A percentile compares a stretch with the other conserved stretches of the same genome.
These are phyloP conservation scores for Atta texana DNA, from an alignment of 1,140 invertebrate species.

Conservation along the genomic window DNA sequence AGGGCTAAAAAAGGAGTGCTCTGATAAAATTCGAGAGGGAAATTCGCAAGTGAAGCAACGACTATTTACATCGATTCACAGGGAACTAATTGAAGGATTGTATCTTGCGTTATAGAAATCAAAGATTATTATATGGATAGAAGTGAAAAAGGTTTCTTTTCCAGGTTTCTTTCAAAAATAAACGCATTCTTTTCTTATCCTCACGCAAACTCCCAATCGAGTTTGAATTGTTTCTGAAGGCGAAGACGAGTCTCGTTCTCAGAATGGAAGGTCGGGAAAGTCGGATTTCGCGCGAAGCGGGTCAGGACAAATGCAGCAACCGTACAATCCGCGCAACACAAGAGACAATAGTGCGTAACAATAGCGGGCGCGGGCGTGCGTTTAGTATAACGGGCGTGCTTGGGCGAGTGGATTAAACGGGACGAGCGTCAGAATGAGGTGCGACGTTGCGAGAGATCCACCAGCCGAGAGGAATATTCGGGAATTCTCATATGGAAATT, in stretches of 20 bases:
- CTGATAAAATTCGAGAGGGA: constrained; percentile 1
- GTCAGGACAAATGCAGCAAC: constrained; percentile 8
- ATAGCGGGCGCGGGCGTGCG: constrained; percentile 28
- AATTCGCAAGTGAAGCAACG: background rate
- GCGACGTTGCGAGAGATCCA: background rate
- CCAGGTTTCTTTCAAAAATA: background rate
- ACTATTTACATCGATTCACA: background rate
- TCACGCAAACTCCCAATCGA: background rate
- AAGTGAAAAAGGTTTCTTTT: background rate
- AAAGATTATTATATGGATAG: background rate
- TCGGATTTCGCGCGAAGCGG: constrained; percentile 29
- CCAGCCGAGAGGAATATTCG: background rate
- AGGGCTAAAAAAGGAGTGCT: background rate
- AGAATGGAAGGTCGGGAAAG: constrained; percentile 1
- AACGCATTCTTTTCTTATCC: background rate
- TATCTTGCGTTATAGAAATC: background rate
- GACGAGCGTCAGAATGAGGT: constrained; percentile 15
- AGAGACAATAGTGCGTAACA: constrained; percentile 32
- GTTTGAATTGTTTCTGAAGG: background rate
- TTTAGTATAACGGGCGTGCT: constrained; percentile 26
- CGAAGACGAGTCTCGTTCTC: background rate
- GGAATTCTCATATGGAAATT: constrained; percentile 21
- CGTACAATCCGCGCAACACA: constrained; percentile 10
- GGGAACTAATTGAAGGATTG: background rate
- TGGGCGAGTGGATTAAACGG: constrained; percentile 36